Percentiles rank a stretch among this genome's conserved stretches.
These are phyloP conservation scores for Poicephalus gulielmi DNA, from an alignment of 2,113 vertebrate genomes.

Conservation along the genomic window DNA sequence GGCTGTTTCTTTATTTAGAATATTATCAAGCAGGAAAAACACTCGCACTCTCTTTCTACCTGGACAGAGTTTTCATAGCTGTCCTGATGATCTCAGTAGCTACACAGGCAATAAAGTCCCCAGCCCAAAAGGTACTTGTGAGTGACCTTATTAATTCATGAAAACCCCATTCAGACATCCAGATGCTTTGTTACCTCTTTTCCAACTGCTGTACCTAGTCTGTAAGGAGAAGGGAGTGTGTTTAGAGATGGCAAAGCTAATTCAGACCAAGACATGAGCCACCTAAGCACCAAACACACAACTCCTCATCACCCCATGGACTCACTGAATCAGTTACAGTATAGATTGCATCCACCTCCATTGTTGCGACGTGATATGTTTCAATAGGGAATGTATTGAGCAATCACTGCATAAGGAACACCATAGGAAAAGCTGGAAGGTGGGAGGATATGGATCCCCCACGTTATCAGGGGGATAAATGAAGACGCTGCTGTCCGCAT, in stretches of 20 bases:
- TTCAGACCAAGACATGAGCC: not conserved
- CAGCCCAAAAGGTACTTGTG: not conserved
- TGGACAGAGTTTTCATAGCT: not conserved
- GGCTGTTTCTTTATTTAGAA: slow-evolving; percentile 57
- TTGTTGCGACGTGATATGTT: fast-evolving
- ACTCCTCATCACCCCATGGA: fast-evolving
- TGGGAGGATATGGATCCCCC: not conserved
- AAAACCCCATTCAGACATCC: not conserved
- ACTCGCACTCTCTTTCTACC: slow-evolving; percentile 10
- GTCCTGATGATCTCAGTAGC: not conserved
- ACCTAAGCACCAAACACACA: fast-evolving
- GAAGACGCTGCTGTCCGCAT: fast-evolving
- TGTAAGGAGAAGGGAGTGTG: not conserved
- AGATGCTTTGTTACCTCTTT: not conserved
- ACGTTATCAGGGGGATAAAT: not conserved
- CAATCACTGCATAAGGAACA: not conserved
- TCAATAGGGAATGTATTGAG: fast-evolving
- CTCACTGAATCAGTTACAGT: fast-evolving
- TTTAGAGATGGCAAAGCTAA: not conserved
- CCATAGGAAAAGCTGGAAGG: not conserved
- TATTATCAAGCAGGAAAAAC: slow-evolving; percentile 11
- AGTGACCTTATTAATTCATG: not conserved
- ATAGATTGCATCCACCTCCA: fast-evolving
- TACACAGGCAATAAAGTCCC: not conserved
- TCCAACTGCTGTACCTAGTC: fast-evolving